Percentiles rank a stretch among this genome's conserved stretches.
Conservation (phyloP, 1,140 invertebrate genomes). For the Chlorops oryzae region DNA sequence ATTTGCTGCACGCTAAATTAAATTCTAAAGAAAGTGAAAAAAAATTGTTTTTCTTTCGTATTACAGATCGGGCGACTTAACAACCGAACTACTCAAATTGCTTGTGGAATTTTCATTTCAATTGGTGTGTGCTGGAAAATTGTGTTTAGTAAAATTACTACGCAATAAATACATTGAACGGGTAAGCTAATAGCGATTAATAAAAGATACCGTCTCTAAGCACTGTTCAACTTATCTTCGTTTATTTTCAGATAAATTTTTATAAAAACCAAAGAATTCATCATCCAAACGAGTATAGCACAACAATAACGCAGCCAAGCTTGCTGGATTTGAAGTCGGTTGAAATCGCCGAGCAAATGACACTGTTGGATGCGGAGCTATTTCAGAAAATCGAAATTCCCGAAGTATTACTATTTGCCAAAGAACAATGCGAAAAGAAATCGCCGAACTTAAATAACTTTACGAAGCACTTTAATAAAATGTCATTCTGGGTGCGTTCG, state of each 20-base stretch:
- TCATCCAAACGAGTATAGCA: slow-evolving; percentile 20
- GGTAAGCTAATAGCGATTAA: slow-evolving; percentile 13
- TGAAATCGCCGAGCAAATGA: slow-evolving; percentile 93
- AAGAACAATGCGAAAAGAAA: slow-evolving; percentile 93
- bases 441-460: slow-evolving; percentile 95
- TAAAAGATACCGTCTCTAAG: neutral
- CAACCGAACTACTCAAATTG: slow-evolving; percentile 64
- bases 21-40: neutral
- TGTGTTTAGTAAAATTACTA: slow-evolving; percentile 82
- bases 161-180: slow-evolving; percentile 88
- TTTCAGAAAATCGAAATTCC: slow-evolving; percentile 96
- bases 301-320: slow-evolving; percentile 43
- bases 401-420: slow-evolving; percentile 93
- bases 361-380: slow-evolving; percentile 87
- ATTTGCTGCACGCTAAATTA: slow-evolving; percentile 40
- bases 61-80: slow-evolving; percentile 74
- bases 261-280: slow-evolving; percentile 10
- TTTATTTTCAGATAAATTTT: neutral
- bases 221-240: neutral
- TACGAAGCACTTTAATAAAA: slow-evolving; percentile 99
- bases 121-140: slow-evolving; percentile 75
- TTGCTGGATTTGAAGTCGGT: slow-evolving; percentile 88
- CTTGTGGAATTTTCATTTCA: slow-evolving; percentile 89
- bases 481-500: slow-evolving; percentile 95
- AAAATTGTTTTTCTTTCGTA: slow-evolving; percentile 15